Evolutionary conservation across 1,140 invertebrate genomes (phyloP).

Genomic region (Ooceraea biroi): DNA sequence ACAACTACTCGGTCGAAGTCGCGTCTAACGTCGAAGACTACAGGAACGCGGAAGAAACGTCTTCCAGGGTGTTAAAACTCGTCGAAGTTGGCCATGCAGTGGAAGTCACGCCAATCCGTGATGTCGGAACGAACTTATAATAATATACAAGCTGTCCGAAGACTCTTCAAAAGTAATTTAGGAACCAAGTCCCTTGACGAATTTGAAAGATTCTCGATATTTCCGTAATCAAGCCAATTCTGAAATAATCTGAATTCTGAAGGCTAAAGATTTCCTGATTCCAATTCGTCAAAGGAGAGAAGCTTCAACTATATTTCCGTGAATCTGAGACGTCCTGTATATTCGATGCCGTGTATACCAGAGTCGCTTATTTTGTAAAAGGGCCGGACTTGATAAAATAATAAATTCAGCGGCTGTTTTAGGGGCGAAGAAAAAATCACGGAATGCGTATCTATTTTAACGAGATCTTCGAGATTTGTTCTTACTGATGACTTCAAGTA

Average conservation of each 20-base stretch:
- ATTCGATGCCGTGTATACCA: slow-evolving; percentile 6
- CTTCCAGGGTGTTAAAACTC: slow-evolving; percentile 28
- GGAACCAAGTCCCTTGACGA: neutral
- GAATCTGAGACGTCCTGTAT: slow-evolving; percentile 16
- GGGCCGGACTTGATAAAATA: neutral
- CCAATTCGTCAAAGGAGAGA: neutral
- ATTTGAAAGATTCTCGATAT: slow-evolving; percentile 4
- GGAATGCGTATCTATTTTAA: neutral
- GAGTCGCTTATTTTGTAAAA: slow-evolving; percentile 22
- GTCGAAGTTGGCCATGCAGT: slow-evolving; percentile 1
- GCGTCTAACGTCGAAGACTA: slow-evolving; percentile 11
- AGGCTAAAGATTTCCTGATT: neutral
- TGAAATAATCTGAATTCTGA: neutral
- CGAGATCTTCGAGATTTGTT: slow-evolving; percentile 1
- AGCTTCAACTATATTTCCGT: slow-evolving; percentile 13
- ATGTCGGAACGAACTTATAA: neutral
- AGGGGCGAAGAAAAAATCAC: neutral
- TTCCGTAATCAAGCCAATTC: neutral
- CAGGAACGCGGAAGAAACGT: slow-evolving; percentile 47
- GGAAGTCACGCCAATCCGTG: neutral
- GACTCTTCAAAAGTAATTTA: slow-evolving; percentile 17
- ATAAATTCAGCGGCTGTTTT: neutral
- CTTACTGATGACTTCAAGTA: slow-evolving; percentile 16
- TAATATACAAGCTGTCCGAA: neutral
- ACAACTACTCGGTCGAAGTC: slow-evolving; percentile 12